Evolutionary conservation across 2,797 vertebrate genomes (phyloP), one percentile per base, ranked within the genome.

Genomic region (Aulostomus chinensis): DNA sequence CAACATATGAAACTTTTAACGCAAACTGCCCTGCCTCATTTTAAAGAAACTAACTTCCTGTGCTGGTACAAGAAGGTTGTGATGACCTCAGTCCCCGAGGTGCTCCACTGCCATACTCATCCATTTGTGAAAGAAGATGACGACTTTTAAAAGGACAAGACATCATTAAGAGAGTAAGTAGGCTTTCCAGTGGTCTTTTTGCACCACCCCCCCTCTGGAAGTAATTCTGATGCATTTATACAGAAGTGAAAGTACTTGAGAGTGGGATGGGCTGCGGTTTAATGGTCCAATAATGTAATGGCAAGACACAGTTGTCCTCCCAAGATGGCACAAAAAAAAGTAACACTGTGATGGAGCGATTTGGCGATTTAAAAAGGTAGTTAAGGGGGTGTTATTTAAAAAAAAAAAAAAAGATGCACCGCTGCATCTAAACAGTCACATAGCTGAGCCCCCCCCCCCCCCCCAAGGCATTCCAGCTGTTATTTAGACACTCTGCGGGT

Each of bases 121-220:
- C 86, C 84, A 87, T 90, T 90, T 89, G 84, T 81, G 81, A 88
- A 89, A 60, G 83, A 88, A 88, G 78, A 88, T 87, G 87, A 90
- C 66, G 81, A 90, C 89, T 91, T 91, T 87, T 86, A 90, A 89
- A 92, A 91, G 89, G 88, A 90, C 87, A 79, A 81, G 85, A 81
- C 82, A 87, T 91, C 88, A 91, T 92, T 90, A 90, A 84, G 73
- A 86, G 83, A 88, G 89, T 89, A 89, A 90, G 88, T 88, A 90
- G 88, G 78, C 83, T 88, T 91, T 90, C 77, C 83, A 76, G 83
- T 84, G 75, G 81, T 89, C 86, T 83, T 85, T 84, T 78, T 83
- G 71, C 83, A 75, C 83, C 70, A 56, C 74, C 68, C 66, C n/a
- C 35, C 60, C 56, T 28, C 75, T 86, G 71, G 76, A 89, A 83